Evolutionary conservation across 2,113 vertebrate genomes (phyloP).

Genomic region (Passer montanus): DNA sequence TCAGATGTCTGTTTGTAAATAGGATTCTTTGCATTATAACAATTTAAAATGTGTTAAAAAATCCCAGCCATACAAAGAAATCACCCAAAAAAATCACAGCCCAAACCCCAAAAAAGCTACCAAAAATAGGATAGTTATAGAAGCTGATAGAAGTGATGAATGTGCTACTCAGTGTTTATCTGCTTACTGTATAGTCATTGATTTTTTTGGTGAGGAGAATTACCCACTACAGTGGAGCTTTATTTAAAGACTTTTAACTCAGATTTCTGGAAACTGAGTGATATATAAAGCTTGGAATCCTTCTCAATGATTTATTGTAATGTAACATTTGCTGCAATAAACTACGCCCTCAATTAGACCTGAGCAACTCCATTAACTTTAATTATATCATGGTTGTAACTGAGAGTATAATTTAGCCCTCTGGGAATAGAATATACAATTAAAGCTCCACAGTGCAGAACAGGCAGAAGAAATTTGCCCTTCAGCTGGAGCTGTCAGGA

Average conservation of each 20-base stretch:
- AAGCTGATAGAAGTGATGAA: background rate
- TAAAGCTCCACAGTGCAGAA: constrained; percentile 11
- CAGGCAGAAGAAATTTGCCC: constrained; percentile 20
- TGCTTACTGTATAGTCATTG: background rate
- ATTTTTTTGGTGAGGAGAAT: background rate
- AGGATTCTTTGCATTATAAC: background rate
- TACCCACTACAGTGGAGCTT: background rate
- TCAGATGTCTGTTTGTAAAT: background rate
- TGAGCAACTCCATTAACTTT: constrained; percentile 35
- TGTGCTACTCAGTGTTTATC: background rate
- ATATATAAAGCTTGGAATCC: background rate
- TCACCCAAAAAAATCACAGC: background rate
- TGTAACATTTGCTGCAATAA: background rate
- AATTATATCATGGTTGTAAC: constrained; percentile 32
- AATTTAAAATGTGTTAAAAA: background rate
- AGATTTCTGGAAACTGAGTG: background rate
- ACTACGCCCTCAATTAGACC: constrained; percentile 17
- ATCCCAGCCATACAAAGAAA: background rate
- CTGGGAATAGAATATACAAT: background rate
- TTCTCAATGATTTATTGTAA: constrained; percentile 1
- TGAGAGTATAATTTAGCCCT: constrained; percentile 26
- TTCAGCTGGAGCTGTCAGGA: constrained; percentile 25
- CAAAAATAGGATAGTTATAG: background rate
- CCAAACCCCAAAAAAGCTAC: background rate
- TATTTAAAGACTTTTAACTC: background rate